Conservation (phyloP, 2,113 vertebrate genomes). For the Rhabdomys dilectus region DNA sequence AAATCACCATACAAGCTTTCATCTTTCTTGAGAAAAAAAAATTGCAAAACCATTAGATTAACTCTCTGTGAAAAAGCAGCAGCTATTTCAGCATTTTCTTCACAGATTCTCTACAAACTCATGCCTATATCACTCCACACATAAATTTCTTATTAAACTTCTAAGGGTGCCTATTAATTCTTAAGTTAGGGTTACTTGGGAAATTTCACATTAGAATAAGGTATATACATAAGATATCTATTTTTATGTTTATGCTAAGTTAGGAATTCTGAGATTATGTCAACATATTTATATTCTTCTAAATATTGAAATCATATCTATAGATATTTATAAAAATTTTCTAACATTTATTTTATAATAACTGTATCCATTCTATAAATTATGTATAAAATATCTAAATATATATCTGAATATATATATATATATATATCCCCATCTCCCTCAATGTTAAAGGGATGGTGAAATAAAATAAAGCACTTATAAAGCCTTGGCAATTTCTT, state of each 20-base stretch:
- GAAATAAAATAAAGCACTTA: not conserved
- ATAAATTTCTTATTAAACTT: constrained; percentile 13
- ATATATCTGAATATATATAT: not conserved
- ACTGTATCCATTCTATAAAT: not conserved
- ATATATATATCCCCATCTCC: not conserved
- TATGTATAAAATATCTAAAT: not conserved
- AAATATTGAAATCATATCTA: constrained; percentile 31
- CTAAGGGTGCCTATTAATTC: not conserved
- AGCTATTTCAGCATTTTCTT: not conserved
- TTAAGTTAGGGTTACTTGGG: not conserved
- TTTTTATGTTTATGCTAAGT: constrained; percentile 15
- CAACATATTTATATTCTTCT: not conserved
- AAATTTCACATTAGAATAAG: constrained; percentile 18
- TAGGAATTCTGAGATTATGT: constrained; percentile 18
- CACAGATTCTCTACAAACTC: not conserved
- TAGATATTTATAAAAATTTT: not conserved
- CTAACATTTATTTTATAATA: constrained; percentile 14
- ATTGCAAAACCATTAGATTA: not conserved
- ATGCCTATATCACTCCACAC: not conserved
- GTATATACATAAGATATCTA: not conserved
- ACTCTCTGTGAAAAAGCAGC: constrained; percentile 17
- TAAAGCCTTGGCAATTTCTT: not conserved
- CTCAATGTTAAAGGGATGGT: not conserved
- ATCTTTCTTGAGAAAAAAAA: not conserved
- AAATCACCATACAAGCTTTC: not conserved